Evolutionary conservation across 2,113 vertebrate genomes (phyloP), one percentile per base, ranked within the genome.

Genomic region (Hucho hucho): DNA sequence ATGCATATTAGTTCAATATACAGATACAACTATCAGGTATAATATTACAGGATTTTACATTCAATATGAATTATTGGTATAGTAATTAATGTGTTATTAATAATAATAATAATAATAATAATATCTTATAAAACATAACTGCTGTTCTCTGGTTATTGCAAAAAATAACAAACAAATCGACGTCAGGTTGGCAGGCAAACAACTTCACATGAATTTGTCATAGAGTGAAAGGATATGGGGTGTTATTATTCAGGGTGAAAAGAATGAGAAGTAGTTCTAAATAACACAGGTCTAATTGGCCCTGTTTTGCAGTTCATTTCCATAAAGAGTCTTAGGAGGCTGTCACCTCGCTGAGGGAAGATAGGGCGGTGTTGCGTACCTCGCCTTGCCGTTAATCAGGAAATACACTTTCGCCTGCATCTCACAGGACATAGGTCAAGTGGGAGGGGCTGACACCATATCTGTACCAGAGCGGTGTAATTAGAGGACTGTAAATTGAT

Each of bases 261-360:
- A 61, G 88, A 82, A 87, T 85, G 86, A 70, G 70, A 63, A 91
- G 87, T 87, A 81, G 68, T 83, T 91, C 89, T 92, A 92, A 93
- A 92, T 92, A 92, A 93, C 83, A 70, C 89, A 85, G 87, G 87
- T 91, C 91, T 93, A 94, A 93, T 93, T 93, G 92, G 91, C 88
- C 78, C 49, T 91, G 87, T 93, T 93, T 92, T 92, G 84, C 85
- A 85, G 89, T 92, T 92, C 84, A 93, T 93, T 94, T 93, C 90
- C 90, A 93, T 93, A 92, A 93, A 92, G 87, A 90, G 84, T 83
- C 89, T 85, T 67, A 69, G 73, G 82, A 89, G 85, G 90, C 84
- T 91, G 91, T 90, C 89, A 91, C 86, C 87, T 92, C 87, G 65
- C 78, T 87, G 80, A 79, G 76, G 80, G 87, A 87, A 87, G 88